Conservation (phyloP, 2,113 vertebrate genomes). For the Oncorhynchus kisutch region DNA sequence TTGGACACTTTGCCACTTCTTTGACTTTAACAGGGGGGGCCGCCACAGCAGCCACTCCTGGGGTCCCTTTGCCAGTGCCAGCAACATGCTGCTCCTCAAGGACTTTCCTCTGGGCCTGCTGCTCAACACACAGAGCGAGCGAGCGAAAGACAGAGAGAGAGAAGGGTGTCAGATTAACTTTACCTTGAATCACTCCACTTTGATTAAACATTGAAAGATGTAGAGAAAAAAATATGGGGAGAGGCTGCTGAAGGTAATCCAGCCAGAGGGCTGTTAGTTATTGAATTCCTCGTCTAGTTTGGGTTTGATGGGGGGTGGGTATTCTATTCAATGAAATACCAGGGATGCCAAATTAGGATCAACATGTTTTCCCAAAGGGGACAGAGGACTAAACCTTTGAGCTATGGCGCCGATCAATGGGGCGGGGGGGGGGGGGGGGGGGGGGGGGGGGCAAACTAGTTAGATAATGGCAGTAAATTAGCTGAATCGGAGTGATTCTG, state of each 20-base stretch:
- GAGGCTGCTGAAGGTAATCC: background rate
- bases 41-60: slow-evolving; percentile 39
- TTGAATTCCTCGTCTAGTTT: background rate
- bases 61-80: slow-evolving; percentile 46
- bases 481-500: slow-evolving; percentile 57
- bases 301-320: background rate
- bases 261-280: slow-evolving; percentile 3
- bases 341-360: slow-evolving; percentile 44
- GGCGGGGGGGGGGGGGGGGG: background rate
- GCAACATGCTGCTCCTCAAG: slow-evolving; percentile 59
- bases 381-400: slow-evolving; percentile 44
- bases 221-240: background rate
- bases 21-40: slow-evolving; percentile 48
- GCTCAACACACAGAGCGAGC: slow-evolving; percentile 18
- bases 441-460: slow-evolving; percentile 24
- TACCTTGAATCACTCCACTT: no score
- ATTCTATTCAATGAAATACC: slow-evolving; percentile 39
- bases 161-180: background rate
- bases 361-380: slow-evolving; percentile 36
- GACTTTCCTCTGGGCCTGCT: slow-evolving; percentile 62
- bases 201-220: background rate
- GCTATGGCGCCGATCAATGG: background rate
- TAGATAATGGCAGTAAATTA: slow-evolving; percentile 63
- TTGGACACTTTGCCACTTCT: slow-evolving; percentile 22
- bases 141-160: background rate